These are phyloP conservation scores for Rhabdomys pumilio DNA, from an alignment of 2,797 vertebrate species.

Conservation along the genomic window DNA sequence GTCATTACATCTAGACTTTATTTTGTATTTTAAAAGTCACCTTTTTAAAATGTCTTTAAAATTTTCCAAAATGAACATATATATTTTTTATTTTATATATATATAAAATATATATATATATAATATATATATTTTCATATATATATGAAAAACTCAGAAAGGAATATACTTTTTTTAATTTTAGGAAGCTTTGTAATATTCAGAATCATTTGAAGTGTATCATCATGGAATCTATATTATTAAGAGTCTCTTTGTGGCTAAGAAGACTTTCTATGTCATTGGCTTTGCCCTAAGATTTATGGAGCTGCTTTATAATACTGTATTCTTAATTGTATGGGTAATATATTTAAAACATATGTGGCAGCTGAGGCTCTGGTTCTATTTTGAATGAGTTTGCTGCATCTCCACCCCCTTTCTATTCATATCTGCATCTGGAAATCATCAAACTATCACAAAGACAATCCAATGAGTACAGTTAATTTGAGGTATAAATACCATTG, in stretches of 20 bases:
- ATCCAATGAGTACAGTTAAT: slow-evolving; percentile 83
- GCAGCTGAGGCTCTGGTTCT: background rate
- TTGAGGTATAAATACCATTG: slow-evolving; percentile 81
- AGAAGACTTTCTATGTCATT: slow-evolving; percentile 69
- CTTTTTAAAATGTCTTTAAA: background rate
- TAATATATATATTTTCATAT: background rate
- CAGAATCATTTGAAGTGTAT: slow-evolving; percentile 20
- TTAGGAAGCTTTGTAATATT: slow-evolving; percentile 41
- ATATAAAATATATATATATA: background rate
- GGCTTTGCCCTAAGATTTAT: slow-evolving; percentile 84
- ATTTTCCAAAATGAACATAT: slow-evolving; percentile 12
- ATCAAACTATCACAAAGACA: slow-evolving; percentile 87
- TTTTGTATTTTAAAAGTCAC: background rate
- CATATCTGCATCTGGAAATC: slow-evolving; percentile 87
- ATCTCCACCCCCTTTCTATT: slow-evolving; percentile 66
- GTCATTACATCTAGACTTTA: background rate
- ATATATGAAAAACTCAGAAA: background rate
- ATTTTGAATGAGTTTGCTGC: slow-evolving; percentile 70
- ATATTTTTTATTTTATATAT: background rate
- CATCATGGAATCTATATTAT: background rate
- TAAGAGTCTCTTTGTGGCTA: slow-evolving; percentile 72
- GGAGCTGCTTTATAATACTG: slow-evolving; percentile 79
- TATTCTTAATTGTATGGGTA: slow-evolving; percentile 85
- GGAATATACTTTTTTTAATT: background rate
- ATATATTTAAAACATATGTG: slow-evolving; percentile 87